Percentiles rank a stretch among this genome's conserved stretches.
Evolutionary conservation across 2,888 invertebrate genomes (phyloP).

Genomic region (Abrostola triplasia): DNA sequence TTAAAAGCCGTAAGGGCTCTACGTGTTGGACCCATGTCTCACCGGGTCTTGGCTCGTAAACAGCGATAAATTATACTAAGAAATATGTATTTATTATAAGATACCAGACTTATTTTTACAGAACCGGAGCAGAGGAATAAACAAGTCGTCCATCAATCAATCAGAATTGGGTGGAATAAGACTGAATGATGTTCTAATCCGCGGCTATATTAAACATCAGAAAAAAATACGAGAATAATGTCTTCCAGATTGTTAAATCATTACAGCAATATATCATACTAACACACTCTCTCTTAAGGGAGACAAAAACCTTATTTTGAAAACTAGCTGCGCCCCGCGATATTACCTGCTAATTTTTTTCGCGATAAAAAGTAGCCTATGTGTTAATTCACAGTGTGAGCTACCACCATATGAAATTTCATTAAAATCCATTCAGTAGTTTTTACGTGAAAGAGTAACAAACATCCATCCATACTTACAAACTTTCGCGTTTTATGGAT

Average conservation of each 20-base stretch:
- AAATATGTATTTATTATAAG: not conserved
- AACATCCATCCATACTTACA: no score
- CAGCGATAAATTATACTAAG: constrained; percentile 2
- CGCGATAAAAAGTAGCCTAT: no score
- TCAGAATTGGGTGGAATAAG: no score
- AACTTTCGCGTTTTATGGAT: no score
- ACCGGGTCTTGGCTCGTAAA: constrained; percentile 20
- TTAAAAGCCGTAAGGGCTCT: constrained; percentile 4
- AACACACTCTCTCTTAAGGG: not conserved
- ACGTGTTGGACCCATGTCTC: constrained; percentile 13
- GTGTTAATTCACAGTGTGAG: no score
- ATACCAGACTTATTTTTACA: not conserved
- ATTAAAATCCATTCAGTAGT: no score
- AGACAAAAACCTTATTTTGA: not conserved
- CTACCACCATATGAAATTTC: no score
- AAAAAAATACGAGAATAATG: not conserved
- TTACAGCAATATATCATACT: not conserved
- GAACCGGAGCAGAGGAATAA: not conserved
- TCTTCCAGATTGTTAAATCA: not conserved
- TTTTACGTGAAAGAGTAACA: no score
- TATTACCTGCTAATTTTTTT: no score
- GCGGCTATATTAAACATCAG: not conserved
- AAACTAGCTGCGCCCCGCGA: no score
- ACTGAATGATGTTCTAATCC: no score
- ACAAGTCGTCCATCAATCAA: not conserved